Evolutionary conservation across 2,797 vertebrate species (phyloP).

Genomic region (Tarsius wallacei): DNA sequence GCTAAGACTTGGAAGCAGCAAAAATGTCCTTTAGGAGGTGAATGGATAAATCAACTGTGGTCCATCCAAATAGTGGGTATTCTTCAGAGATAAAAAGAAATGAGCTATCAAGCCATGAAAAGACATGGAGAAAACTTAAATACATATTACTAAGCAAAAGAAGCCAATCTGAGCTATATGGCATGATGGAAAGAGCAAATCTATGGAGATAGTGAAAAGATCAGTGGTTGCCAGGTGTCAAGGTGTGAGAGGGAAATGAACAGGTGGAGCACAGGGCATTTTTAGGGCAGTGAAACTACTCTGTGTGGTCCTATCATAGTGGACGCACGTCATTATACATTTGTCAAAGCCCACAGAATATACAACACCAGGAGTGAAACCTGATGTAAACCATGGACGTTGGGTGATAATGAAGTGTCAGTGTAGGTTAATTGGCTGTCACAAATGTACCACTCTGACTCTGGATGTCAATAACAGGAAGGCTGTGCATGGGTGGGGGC

Average conservation of each 20-base stretch:
- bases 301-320: no score
- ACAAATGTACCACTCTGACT: background rate
- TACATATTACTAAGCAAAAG: background rate
- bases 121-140: no score
- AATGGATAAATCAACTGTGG: background rate
- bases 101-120: no score
- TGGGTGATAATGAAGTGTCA: background rate
- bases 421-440: background rate
- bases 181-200: background rate
- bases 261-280: no score
- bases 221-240: no score
- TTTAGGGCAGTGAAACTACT: background rate
- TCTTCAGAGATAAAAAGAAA: background rate
- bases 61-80: background rate
- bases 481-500: no score
- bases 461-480: background rate
- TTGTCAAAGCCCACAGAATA: background rate
- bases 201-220: background rate
- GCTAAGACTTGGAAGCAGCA: background rate
- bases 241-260: fast-evolving
- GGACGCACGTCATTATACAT: background rate
- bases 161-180: background rate
- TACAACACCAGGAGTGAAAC: background rate
- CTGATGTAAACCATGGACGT: background rate
- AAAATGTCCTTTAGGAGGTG: background rate